A percentile compares a stretch with the other conserved stretches of the same genome.
These are phyloP conservation scores for Panurus biarmicus DNA, from an alignment of 2,113 vertebrate species.

Conservation along the genomic window DNA sequence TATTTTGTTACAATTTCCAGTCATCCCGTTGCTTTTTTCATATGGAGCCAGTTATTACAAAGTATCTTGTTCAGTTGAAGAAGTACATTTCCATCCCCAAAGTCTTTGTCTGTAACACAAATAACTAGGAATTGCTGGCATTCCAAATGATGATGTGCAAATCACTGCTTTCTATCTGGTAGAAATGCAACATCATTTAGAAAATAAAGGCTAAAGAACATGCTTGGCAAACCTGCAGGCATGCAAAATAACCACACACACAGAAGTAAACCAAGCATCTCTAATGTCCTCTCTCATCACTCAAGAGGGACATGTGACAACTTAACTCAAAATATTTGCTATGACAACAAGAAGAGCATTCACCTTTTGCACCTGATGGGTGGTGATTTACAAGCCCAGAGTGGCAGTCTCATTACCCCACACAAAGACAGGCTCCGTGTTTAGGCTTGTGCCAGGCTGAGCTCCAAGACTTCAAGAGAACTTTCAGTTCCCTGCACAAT, in stretches of 20 bases:
- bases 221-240: neutral
- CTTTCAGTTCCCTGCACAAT: neutral
- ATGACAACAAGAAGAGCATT: neutral
- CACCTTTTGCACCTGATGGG: neutral
- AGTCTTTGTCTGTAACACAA: neutral
- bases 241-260: neutral
- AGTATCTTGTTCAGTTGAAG: neutral
- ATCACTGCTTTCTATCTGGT: neutral
- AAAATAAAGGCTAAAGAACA: neutral
- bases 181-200: neutral
- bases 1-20: neutral
- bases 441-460: neutral
- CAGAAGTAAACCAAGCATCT: neutral
- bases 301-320: neutral
- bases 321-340: neutral
- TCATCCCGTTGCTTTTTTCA: neutral
- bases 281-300: neutral
- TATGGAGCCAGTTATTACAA: neutral
- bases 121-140: neutral
- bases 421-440: neutral
- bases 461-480: neutral
- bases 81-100: neutral
- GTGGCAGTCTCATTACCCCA: accelerated
- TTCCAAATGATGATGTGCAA: neutral
- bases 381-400: neutral